phyloP scores from a whole-genome alignment of 2,888 invertebrate species.

The Merodon equestris region DNA sequence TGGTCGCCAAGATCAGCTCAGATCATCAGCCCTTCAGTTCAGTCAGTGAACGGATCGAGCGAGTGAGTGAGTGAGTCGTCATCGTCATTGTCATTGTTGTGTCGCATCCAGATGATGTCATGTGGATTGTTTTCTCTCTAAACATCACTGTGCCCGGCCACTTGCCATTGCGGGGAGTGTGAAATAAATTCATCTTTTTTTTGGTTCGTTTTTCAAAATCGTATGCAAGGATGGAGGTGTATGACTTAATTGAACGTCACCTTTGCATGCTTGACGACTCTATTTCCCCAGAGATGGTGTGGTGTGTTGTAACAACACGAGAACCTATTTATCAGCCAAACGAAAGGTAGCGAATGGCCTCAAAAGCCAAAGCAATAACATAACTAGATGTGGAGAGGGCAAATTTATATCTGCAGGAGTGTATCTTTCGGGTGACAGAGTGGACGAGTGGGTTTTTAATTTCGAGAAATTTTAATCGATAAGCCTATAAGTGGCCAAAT shows the following conservation, averaged over 20 bases:
- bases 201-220: slow-evolving; percentile 11
- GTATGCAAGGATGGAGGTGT: background rate
- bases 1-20: slow-evolving; percentile 43
- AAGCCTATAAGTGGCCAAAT: slow-evolving; percentile 55
- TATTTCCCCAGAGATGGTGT: no score
- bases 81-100: slow-evolving; percentile 4
- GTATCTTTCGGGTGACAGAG: slow-evolving; percentile 18
- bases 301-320: no score
- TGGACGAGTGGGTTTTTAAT: slow-evolving; percentile 29
- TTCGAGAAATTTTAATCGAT: slow-evolving; percentile 12
- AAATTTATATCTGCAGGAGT: slow-evolving; percentile 29
- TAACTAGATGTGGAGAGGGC: slow-evolving; percentile 24
- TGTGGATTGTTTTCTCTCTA: slow-evolving; percentile 57
- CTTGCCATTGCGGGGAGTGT: slow-evolving; percentile 30
- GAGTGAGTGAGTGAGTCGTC: slow-evolving; percentile 34
- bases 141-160: slow-evolving; percentile 30
- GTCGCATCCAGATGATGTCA: slow-evolving; percentile 56
- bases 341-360: slow-evolving; percentile 34
- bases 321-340: slow-evolving; percentile 2
- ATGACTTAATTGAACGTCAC: slow-evolving; percentile 47
- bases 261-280: slow-evolving; percentile 8
- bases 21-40: slow-evolving; percentile 6
- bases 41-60: no score
- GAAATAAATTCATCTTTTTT: slow-evolving; percentile 35
- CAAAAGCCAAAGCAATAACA: slow-evolving; percentile 28